Base-by-base conservation (phyloP, 2,113 vertebrate genomes). In the Nyctibius bracteatus region DNA sequence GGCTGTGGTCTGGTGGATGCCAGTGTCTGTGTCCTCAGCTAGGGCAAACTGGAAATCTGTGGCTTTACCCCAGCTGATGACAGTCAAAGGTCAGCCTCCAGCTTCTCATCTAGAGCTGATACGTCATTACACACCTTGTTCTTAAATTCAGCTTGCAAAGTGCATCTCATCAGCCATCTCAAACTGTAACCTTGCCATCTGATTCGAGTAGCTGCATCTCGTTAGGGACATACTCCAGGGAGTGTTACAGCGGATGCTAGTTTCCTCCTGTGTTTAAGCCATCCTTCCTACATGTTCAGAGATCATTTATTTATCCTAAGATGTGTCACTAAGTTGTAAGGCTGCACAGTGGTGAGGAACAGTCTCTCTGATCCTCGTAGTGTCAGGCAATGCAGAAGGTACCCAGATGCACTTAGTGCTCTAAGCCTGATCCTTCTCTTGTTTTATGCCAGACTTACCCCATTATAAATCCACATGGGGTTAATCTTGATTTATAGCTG, bases 401-500 rank as follows among this genome's bases (percentile, higher is more conserved):
- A 94, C 83, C 46, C 94, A 96, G 88, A 91, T 96, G 86, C 39
- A 92, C 44, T 91, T 82, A 70, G 41, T 0, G 0, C 57, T 90
- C 6, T 4, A 88, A 86, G 72, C 30, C 68, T 75, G 73, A 86
- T 94, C 33, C 37, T 82, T 54, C 46, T 74, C 68, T 68, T 75
- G 52, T 62, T 88, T 46, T 80, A 41, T 91, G 63, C 46, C 84
- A 92, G 68, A 91, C 27, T 84, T 79, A 87, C 31, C 24, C 72
- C 17, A 16, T 65, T 79, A 67, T 72, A 92, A 94, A 93, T 89
- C 83, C 81, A 75, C 62, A 68, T 68, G 86, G 61, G 63, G 41
- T 90, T 94, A 68, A 81, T 84, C 61, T 84, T 94, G 73, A 94
- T 95, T 94, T 94, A 92, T 72, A 81, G 77, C 67, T 51, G 57